Evolutionary conservation across 2,113 vertebrate species (phyloP).

Genomic region (Colius striatus): DNA sequence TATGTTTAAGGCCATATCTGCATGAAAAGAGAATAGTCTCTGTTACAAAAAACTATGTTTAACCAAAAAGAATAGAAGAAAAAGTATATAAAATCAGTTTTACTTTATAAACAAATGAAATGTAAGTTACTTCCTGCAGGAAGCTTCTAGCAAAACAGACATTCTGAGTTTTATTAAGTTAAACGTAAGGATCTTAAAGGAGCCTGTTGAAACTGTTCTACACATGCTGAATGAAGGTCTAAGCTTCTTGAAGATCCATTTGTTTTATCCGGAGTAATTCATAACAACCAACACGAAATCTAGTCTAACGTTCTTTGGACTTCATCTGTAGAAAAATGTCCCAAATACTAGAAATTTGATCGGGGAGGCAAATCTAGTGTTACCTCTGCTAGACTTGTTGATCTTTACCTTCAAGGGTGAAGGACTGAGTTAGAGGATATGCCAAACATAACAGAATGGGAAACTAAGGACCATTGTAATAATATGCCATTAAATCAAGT

Average conservation of each 20-base stretch:
- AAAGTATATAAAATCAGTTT: neutral
- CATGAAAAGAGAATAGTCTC: neutral
- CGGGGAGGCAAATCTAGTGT: neutral
- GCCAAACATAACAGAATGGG: neutral
- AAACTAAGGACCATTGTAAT: neutral
- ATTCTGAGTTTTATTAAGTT: neutral
- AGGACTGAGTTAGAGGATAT: neutral
- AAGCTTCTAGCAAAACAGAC: neutral
- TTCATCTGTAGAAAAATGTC: neutral
- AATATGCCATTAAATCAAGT: neutral
- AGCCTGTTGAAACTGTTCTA: neutral
- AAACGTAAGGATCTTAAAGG: neutral
- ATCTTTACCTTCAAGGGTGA: neutral
- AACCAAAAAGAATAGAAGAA: neutral
- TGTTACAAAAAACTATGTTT: neutral
- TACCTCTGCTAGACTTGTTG: neutral
- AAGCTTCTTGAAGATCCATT: neutral
- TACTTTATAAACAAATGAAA: neutral
- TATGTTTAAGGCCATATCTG: neutral
- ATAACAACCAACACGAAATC: neutral
- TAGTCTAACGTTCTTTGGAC: neutral
- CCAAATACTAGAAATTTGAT: neutral
- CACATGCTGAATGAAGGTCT: neutral
- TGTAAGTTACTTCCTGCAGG: neutral
- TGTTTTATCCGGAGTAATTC: neutral